Conservation (phyloP, 2,888 invertebrate genomes). For the Metacarcinus magister region DNA sequence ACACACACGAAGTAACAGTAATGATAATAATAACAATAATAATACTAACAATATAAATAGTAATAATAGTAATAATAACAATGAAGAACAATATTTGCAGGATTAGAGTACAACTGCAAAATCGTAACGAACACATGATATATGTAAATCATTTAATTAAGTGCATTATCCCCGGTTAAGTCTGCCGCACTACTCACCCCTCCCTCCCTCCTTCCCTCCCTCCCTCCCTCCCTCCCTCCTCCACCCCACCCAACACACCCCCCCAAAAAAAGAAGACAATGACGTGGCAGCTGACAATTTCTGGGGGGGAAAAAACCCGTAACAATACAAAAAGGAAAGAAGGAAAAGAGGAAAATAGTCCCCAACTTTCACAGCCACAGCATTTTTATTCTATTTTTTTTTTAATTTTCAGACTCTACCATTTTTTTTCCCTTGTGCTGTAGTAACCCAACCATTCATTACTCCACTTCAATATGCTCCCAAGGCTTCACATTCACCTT, state of each 20-base stretch:
- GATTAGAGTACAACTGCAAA: neutral
- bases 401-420: neutral
- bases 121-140: neutral
- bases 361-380: neutral
- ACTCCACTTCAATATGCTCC: neutral
- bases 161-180: no score
- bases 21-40: neutral
- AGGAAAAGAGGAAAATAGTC: neutral
- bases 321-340: neutral
- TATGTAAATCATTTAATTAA: no score
- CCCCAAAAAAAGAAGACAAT: neutral
- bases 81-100: neutral
- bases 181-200: no score
- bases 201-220: no score
- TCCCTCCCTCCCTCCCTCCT: no score
- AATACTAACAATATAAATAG: neutral
- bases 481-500: neutral
- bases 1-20: neutral
- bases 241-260: no score
- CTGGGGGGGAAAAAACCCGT: neutral
- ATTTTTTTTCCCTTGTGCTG: neutral
- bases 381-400: neutral
- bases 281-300: neutral
- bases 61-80: neutral
- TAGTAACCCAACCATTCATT: constrained; percentile 2